Percentiles rank a stretch among this genome's conserved stretches.
These are phyloP conservation scores for Pteruthius melanotis DNA, from an alignment of 2,113 vertebrate genomes.

Conservation along the genomic window DNA sequence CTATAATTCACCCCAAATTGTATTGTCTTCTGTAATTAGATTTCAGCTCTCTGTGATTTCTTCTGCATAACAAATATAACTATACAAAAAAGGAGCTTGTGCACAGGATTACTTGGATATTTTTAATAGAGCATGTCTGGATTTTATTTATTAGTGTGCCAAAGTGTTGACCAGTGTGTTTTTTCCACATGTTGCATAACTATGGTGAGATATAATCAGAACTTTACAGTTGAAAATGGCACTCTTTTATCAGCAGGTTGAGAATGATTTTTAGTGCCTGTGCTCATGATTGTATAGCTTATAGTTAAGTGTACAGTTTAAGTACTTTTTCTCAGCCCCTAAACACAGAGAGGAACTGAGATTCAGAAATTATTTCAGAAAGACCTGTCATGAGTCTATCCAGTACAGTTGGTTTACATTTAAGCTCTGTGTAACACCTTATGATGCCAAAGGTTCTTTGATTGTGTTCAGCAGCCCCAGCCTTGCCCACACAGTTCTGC, in stretches of 20 bases:
- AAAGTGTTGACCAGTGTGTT: constrained; percentile 56
- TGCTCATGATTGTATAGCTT: neutral
- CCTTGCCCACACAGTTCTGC: neutral
- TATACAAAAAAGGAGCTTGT: constrained; percentile 56
- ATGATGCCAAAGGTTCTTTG: neutral
- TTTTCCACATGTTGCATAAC: constrained; percentile 60
- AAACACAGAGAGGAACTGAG: neutral
- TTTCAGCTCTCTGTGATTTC: constrained; percentile 28
- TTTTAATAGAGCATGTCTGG: constrained; percentile 61
- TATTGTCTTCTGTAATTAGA: constrained; percentile 50
- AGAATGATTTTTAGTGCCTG: neutral
- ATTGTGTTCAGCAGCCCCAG: neutral
- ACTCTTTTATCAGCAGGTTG: constrained; percentile 1
- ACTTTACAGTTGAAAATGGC: constrained; percentile 35
- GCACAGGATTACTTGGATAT: constrained; percentile 52
- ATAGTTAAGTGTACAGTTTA: neutral
- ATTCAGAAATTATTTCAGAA: neutral
- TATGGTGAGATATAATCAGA: constrained; percentile 46
- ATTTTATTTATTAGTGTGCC: constrained; percentile 69
- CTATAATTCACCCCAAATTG: constrained; percentile 51
- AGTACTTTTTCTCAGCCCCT: neutral
- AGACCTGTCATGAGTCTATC: neutral
- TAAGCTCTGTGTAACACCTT: neutral
- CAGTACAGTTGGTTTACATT: neutral
- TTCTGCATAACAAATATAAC: constrained; percentile 52